Evolutionary conservation across 2,888 invertebrate genomes (phyloP), one percentile per base, ranked within the genome.

Genomic region (Antitype chi): DNA sequence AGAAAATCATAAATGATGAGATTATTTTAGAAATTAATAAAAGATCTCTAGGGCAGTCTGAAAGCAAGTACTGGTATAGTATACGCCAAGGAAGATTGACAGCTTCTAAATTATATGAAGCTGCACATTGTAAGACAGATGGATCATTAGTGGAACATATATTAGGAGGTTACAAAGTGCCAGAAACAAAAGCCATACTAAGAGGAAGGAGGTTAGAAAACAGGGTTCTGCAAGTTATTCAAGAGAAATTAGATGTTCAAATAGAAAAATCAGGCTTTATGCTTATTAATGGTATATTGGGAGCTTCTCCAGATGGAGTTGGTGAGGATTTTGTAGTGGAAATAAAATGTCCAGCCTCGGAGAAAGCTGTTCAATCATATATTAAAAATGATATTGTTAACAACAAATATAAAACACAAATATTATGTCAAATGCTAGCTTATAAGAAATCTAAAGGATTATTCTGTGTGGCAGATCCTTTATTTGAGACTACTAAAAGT

Each of bases 141-240:
- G 71, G 76, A 20, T 25, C 49, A 0, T 57, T 70, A 25, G 70
- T 70, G 6, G 32, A 76, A 43, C 57, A 71, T 11, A 76, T 67
- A 52, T 53, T 76, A 60, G 70, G 76, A 25, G 71, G 71, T 20
- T 67, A 71, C 20, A 71, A 71, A 55, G 66, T 76, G 32, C 66
- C 70, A 1, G 70, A 70, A 70, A 76, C 76, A 28, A 57, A 70
- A 43, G 20, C 70, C 2, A 59, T 70, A 59, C 55, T 28, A 70
- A 63, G 70, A 43, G 75, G 75, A 49, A 70, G 23, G 53, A 70
- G 8, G 49, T 64, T 70, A n/a, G 70, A 76, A 70, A 59, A 47
- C n/a, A 11, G 15, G 8, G 38, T 68, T 1, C 23, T 68, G 38
- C 13, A 53, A 53, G 67, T 32, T n/a, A 63, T 43, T 47, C 11